A percentile compares a stretch with the other conserved stretches of the same genome.
Conservation (phyloP, 2,113 vertebrate genomes). For the Apeltes quadracus region DNA sequence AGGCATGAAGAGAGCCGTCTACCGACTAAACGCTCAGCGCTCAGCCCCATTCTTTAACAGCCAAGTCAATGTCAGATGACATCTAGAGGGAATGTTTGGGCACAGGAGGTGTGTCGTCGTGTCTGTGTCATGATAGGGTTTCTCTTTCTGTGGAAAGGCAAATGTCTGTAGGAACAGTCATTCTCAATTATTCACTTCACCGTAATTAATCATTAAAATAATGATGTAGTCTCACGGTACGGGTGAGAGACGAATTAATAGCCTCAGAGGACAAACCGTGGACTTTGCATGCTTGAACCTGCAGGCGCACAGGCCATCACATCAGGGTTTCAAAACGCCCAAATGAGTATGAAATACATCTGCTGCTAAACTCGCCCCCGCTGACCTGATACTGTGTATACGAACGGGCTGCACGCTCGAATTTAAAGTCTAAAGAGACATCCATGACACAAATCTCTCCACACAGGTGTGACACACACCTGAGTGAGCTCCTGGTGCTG, state of each 20-base stretch:
- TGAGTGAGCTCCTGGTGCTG: conserved; percentile 93
- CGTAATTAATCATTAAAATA: neutral
- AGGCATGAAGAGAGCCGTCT: conserved; percentile 38
- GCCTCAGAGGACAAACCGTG: neutral
- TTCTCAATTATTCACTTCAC: neutral
- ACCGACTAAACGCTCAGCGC: conserved; percentile 15
- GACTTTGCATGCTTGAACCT: neutral
- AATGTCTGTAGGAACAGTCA: neutral
- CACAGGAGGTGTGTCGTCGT: neutral
- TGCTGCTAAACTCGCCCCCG: conserved; percentile 9
- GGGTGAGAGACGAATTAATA: conserved; percentile 24
- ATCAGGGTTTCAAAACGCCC: conserved; percentile 23
- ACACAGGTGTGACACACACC: conserved; percentile 75
- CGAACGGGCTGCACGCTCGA: neutral
- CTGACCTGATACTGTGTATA: neutral
- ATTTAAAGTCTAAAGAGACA: conserved; percentile 5
- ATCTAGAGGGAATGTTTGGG: neutral
- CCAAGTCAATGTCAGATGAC: neutral
- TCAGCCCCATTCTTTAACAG: conserved; percentile 18
- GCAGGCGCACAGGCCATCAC: neutral
- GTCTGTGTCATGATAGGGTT: neutral
- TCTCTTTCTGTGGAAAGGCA: no score
- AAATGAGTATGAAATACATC: conserved; percentile 22
- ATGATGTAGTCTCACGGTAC: neutral
- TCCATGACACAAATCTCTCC: neutral